Evolutionary conservation across 2,888 invertebrate genomes (phyloP).

Genomic region (Euproctis similis): DNA sequence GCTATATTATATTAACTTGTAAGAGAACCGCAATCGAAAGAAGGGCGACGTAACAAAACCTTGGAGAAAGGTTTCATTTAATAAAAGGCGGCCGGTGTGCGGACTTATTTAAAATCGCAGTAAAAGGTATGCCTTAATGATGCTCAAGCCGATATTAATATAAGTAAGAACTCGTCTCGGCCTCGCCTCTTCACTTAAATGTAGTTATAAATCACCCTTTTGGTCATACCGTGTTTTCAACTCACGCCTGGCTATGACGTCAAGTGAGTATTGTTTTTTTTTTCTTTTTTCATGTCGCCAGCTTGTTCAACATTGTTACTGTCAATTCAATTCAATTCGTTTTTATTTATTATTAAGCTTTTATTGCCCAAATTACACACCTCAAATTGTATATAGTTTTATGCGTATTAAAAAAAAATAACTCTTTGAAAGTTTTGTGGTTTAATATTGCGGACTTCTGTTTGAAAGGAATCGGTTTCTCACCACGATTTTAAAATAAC

Average conservation of each 20-base stretch:
- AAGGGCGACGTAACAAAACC: conserved; percentile 64
- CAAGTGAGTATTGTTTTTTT: too few species aligned
- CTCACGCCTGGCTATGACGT: conserved; percentile 11
- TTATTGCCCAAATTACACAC: too few species aligned
- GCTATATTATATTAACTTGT: conserved; percentile 29
- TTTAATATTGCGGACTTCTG: too few species aligned
- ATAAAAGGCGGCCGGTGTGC: conserved; percentile 57
- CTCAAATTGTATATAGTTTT: too few species aligned
- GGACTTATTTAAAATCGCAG: conserved; percentile 71
- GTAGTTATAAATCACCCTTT: conserved; percentile 70
- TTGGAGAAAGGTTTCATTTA: conserved; percentile 69
- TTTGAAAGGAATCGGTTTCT: too few species aligned
- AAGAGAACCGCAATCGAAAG: conserved; percentile 47
- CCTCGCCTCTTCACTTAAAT: conserved; percentile 53
- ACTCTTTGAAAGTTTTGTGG: too few species aligned
- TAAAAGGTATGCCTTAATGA: conserved; percentile 75
- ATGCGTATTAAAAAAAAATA: too few species aligned
- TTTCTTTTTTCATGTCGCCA: too few species aligned
- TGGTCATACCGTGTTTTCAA: conserved; percentile 34
- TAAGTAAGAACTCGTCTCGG: conserved; percentile 51
- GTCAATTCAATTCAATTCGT: conserved; percentile 17
- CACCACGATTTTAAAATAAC: too few species aligned
- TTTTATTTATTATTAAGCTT: too few species aligned
- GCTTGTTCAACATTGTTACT: conserved; percentile 22
- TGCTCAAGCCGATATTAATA: conserved; percentile 69